Evolutionary conservation across 2,888 invertebrate species (phyloP).

Genomic region (Diaprepes abbreviatus): DNA sequence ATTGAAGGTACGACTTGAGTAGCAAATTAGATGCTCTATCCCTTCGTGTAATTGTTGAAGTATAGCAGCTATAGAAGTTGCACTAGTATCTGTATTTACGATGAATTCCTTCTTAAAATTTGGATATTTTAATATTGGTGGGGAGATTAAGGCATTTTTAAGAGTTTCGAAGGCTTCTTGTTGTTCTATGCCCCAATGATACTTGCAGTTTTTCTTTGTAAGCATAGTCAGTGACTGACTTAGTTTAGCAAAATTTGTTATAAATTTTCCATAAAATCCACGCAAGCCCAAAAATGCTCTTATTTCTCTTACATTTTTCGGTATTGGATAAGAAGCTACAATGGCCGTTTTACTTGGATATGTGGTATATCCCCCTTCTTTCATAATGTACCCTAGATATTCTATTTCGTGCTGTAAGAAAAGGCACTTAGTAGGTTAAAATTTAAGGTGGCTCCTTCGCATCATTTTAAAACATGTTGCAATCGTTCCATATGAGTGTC

Average conservation of each 20-base stretch:
- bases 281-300: no score
- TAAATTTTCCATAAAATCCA: no score
- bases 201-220: slow-evolving; percentile 23
- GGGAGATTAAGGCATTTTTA: no score
- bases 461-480: slow-evolving; percentile 31
- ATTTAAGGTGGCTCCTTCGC: slow-evolving; percentile 36
- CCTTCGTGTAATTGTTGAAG: neutral
- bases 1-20: no score
- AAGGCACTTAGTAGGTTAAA: slow-evolving; percentile 52
- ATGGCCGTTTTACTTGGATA: slow-evolving; percentile 26
- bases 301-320: no score
- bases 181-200: no score
- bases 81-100: no score
- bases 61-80: slow-evolving; percentile 11
- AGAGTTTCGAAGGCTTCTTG: slow-evolving; percentile 23
- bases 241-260: no score
- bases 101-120: no score
- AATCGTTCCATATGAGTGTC: slow-evolving; percentile 10
- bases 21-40: slow-evolving; percentile 22
- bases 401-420: slow-evolving; percentile 39
- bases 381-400: no score
- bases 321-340: slow-evolving; percentile 29
- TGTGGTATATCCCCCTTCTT: slow-evolving; percentile 7
- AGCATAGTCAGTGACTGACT: slow-evolving; percentile 15
- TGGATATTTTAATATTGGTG: no score